Base-by-base conservation (phyloP, 2,113 vertebrate species). In the Archocentrus centrarchus region DNA sequence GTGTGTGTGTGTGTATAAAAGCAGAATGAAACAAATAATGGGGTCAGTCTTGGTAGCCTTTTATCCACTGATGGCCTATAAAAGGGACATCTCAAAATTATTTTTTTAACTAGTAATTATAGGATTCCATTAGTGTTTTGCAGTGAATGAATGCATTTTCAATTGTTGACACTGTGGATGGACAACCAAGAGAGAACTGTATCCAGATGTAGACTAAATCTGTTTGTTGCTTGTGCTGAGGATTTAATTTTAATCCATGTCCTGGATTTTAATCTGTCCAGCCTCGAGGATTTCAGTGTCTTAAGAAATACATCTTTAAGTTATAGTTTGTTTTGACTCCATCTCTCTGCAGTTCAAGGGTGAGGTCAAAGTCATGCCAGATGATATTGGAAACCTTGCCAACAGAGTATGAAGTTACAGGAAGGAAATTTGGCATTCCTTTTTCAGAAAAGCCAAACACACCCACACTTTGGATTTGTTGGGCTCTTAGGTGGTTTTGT, bases 181-280 rank as follows among this genome's bases (percentile, higher is more conserved):
- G 27, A 0, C 27, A 32, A 2, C 44, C 17, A 32, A 32, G 44
- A 53, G 11, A 13, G 17, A 73, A 17, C 37, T 30, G 32, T 60
- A 61, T 50, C 80, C 77, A 75, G 75, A 82, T 60, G 3, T 11
- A 32, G 63, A 59, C 70, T 8, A 59, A 77, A 55, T 84, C 57
- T 77, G 57, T 87, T 79, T 91, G 80, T 85, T 79, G 32, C 53
- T 32, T 32, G 27, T 18, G 6, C 81, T 53, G 6, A 77, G 73
- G 79, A 89, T 84, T 88, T 27, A 6, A 7, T 55, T 62, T 53
- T 73, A 73, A 73, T 73, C 66, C 66, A 8, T 2, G 66, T 73
- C 20, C 44, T 9, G 47, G 44, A 73, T 73, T 73, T 77, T 82
- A 70, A 82, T 84, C 59, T 22, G 37, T 5, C 22, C 53, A 64